These are phyloP conservation scores for Eristalis tenax DNA, from an alignment of 2,888 invertebrate species.

Conservation along the genomic window DNA sequence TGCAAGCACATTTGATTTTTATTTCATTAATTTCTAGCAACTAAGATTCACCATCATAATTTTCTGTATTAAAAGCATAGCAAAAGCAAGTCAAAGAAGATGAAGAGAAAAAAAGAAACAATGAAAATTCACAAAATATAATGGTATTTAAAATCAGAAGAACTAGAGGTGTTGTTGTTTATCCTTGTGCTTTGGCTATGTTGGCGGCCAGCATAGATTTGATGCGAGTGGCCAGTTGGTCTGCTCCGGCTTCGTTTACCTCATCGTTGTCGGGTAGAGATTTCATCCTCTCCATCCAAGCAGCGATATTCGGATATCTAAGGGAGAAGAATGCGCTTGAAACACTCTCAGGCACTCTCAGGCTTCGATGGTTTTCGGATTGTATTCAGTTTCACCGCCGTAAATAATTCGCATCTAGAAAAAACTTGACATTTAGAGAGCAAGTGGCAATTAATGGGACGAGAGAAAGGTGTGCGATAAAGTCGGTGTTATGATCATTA, in stretches of 20 bases:
- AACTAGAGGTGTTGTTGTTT: not conserved
- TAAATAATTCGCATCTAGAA: slow-evolving; percentile 75
- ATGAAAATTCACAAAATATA: slow-evolving; percentile 43
- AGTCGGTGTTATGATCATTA: too few species aligned
- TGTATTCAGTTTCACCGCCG: slow-evolving; percentile 75
- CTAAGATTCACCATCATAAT: slow-evolving; percentile 57
- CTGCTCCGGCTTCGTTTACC: slow-evolving; percentile 77
- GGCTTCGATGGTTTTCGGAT: slow-evolving; percentile 75
- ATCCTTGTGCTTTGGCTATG: slow-evolving; percentile 60
- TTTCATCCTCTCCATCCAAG: slow-evolving; percentile 78
- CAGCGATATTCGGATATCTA: slow-evolving; percentile 75
- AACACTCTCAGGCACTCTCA: slow-evolving; percentile 42
- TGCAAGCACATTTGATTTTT: slow-evolving; percentile 63
- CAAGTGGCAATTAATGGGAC: too few species aligned
- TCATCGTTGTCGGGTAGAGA: slow-evolving; percentile 77
- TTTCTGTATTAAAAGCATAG: slow-evolving; percentile 53
- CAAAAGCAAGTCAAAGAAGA: slow-evolving; percentile 18
- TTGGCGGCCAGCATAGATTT: slow-evolving; percentile 75
- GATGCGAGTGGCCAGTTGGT: slow-evolving; percentile 75
- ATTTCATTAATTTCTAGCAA: slow-evolving; percentile 44
- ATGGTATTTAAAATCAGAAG: slow-evolving; percentile 29
- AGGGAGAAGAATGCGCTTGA: not conserved
- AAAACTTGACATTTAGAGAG: too few species aligned
- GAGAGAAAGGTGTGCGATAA: too few species aligned
- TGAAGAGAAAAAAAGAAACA: not conserved